Conservation (phyloP, 1,140 invertebrate genomes). For the Pseudomyrmex sp. region DNA sequence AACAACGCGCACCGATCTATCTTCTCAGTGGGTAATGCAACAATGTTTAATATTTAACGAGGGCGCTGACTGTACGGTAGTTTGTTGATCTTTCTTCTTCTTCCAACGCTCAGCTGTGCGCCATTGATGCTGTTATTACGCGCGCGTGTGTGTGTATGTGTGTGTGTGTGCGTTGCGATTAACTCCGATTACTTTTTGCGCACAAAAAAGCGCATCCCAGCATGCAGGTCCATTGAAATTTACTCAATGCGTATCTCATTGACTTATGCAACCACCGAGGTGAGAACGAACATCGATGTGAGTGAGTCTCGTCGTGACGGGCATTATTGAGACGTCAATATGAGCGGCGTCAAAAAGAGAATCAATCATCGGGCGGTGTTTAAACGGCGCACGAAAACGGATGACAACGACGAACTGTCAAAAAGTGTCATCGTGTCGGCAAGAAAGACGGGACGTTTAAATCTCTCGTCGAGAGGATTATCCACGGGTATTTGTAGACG, state of each 20-base stretch:
- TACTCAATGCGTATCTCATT: background rate
- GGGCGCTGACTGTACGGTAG: too few relatives aligned
- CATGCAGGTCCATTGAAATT: background rate
- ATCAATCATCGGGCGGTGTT: conserved; percentile 88
- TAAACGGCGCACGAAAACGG: conserved; percentile 88
- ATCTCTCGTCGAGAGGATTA: conserved; percentile 91
- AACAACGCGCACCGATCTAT: background rate
- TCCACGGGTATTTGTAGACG: conserved; percentile 87
- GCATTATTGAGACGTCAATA: background rate
- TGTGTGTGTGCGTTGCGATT: background rate
- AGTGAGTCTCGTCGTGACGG: background rate
- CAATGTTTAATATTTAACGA: background rate
- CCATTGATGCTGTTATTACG: too few relatives aligned
- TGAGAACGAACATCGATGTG: background rate
- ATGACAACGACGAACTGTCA: conserved; percentile 89
- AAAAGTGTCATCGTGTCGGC: conserved; percentile 91
- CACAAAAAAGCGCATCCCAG: background rate
- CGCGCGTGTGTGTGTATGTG: too few relatives aligned
- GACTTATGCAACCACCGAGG: background rate
- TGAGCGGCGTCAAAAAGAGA: conserved; percentile 74
- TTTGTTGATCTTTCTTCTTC: background rate
- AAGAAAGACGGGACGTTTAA: conserved; percentile 91
- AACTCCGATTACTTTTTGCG: background rate
- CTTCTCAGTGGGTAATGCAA: background rate
- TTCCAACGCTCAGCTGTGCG: background rate